Base-by-base conservation (phyloP, 2,888 invertebrate species). In the Nudaria mundana region DNA sequence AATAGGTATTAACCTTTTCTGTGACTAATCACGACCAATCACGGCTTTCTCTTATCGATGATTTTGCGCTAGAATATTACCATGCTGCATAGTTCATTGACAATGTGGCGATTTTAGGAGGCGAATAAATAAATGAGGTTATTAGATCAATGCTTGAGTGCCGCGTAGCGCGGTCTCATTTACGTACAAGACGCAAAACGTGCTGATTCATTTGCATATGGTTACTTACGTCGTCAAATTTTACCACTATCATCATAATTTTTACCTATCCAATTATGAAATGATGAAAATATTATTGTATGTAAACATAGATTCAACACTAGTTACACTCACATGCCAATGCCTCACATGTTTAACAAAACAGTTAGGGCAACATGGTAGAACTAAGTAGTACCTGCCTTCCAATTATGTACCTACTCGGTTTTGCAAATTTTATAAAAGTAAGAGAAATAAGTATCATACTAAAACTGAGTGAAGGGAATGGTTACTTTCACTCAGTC, bases 191-290 rank as follows among this genome's bases (percentile, higher is more conserved):
- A 73, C 68, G 67, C 72, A 67, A 84, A 87, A 86, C 83, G 80
- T 87, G 88, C 88, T 83, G 87, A 88, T 79, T 88, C 87, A 88
- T 88, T 87, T 81, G 71, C 83, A 84, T 84, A 81, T 69, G 72
- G 79, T 75, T 70, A 73, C 63, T 58, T 49, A 44, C 48, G 50
- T 52, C 48, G 47, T 55, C 47, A 43, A 52, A 48, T 37, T 47
- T 46, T 47, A 38, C 53, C 48, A 51, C 14, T 42, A 56, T 20
- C 5, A n/a, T n/a, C 20, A 20, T 4, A 5, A 20, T 20, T 5
- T 20, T 20, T 20, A n/a, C n/a, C n/a, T n/a, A n/a, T n/a, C n/a
- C n/a, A n/a, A n/a, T n/a, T n/a, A n/a, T n/a, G 6, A 13, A n/a
- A 25, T 25, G 6, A 10, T 13, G 18, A 11, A 15, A 14, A 33